Evolutionary conservation across 2,888 invertebrate species (phyloP).

Genomic region (Lottia gigantea): DNA sequence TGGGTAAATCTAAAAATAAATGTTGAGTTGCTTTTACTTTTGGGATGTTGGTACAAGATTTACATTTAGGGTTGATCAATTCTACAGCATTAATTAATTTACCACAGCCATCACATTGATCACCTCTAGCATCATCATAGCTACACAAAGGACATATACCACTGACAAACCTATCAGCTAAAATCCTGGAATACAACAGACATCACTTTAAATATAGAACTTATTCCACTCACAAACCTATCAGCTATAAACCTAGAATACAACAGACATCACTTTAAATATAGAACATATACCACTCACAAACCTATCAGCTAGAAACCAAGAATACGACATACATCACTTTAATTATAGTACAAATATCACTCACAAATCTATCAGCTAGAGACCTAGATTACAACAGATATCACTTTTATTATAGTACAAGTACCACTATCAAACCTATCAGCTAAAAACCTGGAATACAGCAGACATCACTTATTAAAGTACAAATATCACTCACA

Average conservation of each 20-base stretch:
- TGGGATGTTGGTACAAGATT: slow-evolving; percentile 81
- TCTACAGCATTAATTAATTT: slow-evolving; percentile 94
- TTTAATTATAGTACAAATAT: no score
- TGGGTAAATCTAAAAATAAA: slow-evolving; percentile 92
- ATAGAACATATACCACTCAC: no score
- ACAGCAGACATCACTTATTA: no score
- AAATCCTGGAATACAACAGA: slow-evolving; percentile 50
- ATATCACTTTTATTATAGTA: no score
- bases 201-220: background rate
- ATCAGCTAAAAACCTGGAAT: no score
- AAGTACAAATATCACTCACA: no score
- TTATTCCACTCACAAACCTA: slow-evolving; percentile 92
- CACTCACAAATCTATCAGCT: no score
- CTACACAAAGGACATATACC: slow-evolving; percentile 94
- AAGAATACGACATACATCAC: no score
- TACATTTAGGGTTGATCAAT: slow-evolving; percentile 86
- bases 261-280: background rate
- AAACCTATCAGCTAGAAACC: no score
- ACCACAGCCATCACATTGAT: slow-evolving; percentile 98
- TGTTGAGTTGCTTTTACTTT: slow-evolving; percentile 84
- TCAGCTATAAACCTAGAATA: slow-evolving; percentile 68
- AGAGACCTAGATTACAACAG: no score
- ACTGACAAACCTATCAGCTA: slow-evolving; percentile 86
- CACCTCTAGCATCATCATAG: slow-evolving; percentile 94
- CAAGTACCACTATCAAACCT: no score